Percentiles rank a stretch among this genome's conserved stretches.
phyloP scores from a whole-genome alignment of 2,888 invertebrate species.

The Dicyrtoma fusca region DNA sequence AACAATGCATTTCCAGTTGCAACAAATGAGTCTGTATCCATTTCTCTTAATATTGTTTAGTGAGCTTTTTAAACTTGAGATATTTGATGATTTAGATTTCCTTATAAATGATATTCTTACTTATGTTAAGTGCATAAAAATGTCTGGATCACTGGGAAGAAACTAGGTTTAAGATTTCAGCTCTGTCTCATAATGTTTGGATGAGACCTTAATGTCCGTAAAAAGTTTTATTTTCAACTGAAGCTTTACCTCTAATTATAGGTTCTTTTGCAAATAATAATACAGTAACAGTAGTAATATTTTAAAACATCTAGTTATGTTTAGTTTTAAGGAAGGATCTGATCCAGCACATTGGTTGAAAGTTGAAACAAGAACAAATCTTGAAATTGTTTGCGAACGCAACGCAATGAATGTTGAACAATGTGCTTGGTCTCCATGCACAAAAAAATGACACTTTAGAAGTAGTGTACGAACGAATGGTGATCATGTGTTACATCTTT shows the following conservation, averaged over 20 bases:
- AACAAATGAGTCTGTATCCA: conserved; percentile 35
- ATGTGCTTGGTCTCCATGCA: too few species aligned
- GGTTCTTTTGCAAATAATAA: background rate
- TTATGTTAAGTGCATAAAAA: too few species aligned
- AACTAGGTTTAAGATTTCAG: too few species aligned
- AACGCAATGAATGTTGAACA: too few species aligned
- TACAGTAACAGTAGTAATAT: background rate
- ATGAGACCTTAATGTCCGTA: background rate
- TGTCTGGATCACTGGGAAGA: too few species aligned
- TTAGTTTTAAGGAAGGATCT: conserved; percentile 11
- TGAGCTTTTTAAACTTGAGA: conserved; percentile 25
- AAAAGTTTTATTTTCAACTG: background rate
- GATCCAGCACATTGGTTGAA: conserved; percentile 2
- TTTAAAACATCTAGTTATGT: background rate
- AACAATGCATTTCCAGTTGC: conserved; percentile 34
- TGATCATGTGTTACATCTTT: background rate
- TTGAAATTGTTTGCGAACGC: too few species aligned
- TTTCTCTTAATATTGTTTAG: conserved; percentile 30
- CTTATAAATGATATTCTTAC: too few species aligned
- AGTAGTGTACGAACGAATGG: background rate
- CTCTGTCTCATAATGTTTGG: background rate
- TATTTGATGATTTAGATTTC: background rate
- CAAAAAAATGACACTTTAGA: background rate
- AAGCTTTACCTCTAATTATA: background rate
- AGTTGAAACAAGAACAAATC: background rate